Base-by-base conservation (phyloP, 2,888 invertebrate genomes). In the Bruchidius siliquastri region DNA sequence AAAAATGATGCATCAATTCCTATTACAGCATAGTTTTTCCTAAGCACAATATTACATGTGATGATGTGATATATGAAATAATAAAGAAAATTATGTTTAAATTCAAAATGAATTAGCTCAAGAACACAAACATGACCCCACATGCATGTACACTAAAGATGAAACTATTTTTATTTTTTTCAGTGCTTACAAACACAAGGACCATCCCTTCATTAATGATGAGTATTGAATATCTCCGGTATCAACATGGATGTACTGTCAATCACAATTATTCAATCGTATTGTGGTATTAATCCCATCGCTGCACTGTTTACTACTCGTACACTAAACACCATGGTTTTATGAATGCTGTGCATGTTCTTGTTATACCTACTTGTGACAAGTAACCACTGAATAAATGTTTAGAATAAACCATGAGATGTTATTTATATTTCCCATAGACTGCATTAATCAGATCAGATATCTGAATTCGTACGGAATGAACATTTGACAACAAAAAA, bases 141-240 rank as follows among this genome's bases (percentile, higher is more conserved):
- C n/a, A n/a, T n/a, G n/a, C n/a, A n/a, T n/a, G n/a, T n/a, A n/a
- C n/a, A 21, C n/a, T 22, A 67, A 70, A n/a, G n/a, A n/a, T n/a
- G n/a, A n/a, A n/a, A n/a, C n/a, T 71, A 0, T 49, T 49, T 68
- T 2, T 68, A 71, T 26, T 26, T 67, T 76, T 79, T 79, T 71
- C 75, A 81, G 80, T 77, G 78, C 81, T 22, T 73, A 74, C 69
- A 78, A 77, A 10, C 82, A 82, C 76, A 82, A 82, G 75, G 80
- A 82, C 74, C 81, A 82, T 74, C 82, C 82, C 10, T 82, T 82
- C 75, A 74, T 75, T 71, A 79, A 79, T 68, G 81, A 80, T 77
- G 81, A 82, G 77, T 82, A 76, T 72, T 82, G 77, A 78, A 71
- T 6, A 1, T 49, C 49, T 49, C 49, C n/a, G 18, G 4, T 6